phyloP scores from a whole-genome alignment of 2,113 vertebrate genomes.

The Donacobius atricapilla region DNA sequence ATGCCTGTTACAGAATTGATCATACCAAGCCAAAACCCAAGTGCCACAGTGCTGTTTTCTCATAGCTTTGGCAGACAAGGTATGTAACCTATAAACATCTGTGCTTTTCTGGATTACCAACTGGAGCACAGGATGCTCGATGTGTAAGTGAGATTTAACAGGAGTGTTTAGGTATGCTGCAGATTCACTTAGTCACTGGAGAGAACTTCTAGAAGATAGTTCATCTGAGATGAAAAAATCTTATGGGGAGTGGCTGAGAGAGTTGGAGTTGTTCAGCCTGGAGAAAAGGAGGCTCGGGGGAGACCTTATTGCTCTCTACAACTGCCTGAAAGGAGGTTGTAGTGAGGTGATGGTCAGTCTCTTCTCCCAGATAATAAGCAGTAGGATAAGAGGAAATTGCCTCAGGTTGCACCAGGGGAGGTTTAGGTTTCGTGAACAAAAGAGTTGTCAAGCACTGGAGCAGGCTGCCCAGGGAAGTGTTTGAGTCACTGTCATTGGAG shows the following conservation, averaged over 20 bases:
- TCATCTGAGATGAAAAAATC: not conserved
- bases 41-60: not conserved
- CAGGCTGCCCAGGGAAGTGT: not conserved
- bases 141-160: not conserved
- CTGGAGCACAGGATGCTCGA: not conserved
- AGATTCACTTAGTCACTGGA: not conserved
- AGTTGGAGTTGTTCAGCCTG: not conserved
- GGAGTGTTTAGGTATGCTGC: not conserved
- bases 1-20: not conserved
- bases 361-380: not conserved
- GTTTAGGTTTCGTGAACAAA: not conserved
- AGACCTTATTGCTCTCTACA: fast-evolving
- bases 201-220: not conserved
- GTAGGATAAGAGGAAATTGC: not conserved
- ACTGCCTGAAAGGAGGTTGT: not conserved
- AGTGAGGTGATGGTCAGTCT: fast-evolving
- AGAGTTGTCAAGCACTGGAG: not conserved
- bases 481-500: not conserved
- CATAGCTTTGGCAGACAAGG: not conserved
- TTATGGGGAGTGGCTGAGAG: not conserved
- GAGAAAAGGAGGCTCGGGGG: not conserved
- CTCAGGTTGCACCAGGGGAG: not conserved
- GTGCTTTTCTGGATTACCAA: not conserved
- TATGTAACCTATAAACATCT: not conserved
- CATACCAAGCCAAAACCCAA: not conserved